A percentile compares a stretch with the other conserved stretches of the same genome.
Conservation (phyloP, 2,113 vertebrate species). For the Ahaetulla prasina region DNA sequence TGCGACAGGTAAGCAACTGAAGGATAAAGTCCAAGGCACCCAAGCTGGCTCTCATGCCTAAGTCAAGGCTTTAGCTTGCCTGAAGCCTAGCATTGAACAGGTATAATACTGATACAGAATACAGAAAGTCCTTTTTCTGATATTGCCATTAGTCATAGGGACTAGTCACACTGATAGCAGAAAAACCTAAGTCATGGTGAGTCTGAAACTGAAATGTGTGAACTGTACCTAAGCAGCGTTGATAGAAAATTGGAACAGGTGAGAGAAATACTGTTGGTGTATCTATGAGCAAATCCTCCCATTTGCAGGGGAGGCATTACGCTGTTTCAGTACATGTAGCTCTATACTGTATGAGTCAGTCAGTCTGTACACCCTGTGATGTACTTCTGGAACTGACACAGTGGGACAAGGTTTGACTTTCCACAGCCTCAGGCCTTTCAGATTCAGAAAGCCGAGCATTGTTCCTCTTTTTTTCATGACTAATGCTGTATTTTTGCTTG, state of each 20-base stretch:
- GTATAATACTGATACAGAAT: not conserved
- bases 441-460: slow-evolving; percentile 55
- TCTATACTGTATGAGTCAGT: slow-evolving; percentile 44
- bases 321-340: slow-evolving; percentile 6
- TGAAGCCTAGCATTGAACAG: not conserved
- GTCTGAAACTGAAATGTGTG: not conserved
- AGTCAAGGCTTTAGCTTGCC: not conserved
- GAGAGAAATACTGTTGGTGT: slow-evolving; percentile 6
- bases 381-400: slow-evolving; percentile 42
- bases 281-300: not conserved
- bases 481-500: slow-evolving; percentile 64
- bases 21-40: not conserved
- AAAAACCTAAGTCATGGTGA: not conserved
- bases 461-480: slow-evolving; percentile 54
- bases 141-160: not conserved
- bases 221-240: fast-evolving
- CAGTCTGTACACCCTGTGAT: slow-evolving; percentile 13
- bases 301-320: not conserved
- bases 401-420: slow-evolving; percentile 50
- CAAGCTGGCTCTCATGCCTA: not conserved
- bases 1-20: not conserved
- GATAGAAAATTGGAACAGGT: not conserved
- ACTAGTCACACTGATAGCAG: not conserved
- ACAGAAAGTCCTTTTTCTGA: not conserved
- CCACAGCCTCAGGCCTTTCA: slow-evolving; percentile 57